Evolutionary conservation across 2,797 vertebrate species (phyloP).

Genomic region (Trematomus bernacchii): DNA sequence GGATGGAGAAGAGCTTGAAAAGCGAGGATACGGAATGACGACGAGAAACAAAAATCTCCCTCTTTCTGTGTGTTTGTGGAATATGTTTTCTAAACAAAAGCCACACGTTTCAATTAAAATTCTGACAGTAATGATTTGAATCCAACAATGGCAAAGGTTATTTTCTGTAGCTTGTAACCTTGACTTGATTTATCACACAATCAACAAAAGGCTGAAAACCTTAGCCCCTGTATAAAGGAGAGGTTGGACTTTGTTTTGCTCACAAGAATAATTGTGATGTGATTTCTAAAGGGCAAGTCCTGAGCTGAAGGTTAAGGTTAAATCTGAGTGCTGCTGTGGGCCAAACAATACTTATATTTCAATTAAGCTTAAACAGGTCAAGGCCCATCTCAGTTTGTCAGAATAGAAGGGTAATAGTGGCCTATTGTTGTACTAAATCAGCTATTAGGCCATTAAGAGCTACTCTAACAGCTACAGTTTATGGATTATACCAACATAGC

Average conservation of each 20-base stretch:
- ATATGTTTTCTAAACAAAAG: too few relatives aligned
- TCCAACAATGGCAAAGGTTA: not conserved
- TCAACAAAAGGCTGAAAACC: constrained; percentile 10
- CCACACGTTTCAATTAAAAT: too few relatives aligned
- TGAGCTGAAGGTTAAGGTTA: not conserved
- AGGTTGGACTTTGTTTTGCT: constrained; percentile 8
- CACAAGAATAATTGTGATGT: not conserved
- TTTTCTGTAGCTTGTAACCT: not conserved
- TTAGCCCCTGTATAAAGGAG: not conserved
- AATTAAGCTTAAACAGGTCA: not conserved
- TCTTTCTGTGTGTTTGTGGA: too few relatives aligned
- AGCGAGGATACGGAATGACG: constrained; percentile 1
- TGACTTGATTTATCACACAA: constrained; percentile 5
- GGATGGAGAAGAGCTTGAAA: constrained; percentile 55
- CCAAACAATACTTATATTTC: not conserved
- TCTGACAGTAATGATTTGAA: not conserved
- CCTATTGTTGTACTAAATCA: not conserved
- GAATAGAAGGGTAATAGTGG: not conserved
- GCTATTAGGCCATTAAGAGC: not conserved
- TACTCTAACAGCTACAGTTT: too few relatives aligned
- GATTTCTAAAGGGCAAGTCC: constrained; percentile 1
- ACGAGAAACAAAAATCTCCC: too few relatives aligned
- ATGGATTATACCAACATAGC: too few relatives aligned
- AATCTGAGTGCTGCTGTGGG: not conserved
- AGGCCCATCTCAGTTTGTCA: not conserved